phyloP scores from a whole-genome alignment of 2,113 vertebrate genomes.

The Phalacrocorax brasilianus region DNA sequence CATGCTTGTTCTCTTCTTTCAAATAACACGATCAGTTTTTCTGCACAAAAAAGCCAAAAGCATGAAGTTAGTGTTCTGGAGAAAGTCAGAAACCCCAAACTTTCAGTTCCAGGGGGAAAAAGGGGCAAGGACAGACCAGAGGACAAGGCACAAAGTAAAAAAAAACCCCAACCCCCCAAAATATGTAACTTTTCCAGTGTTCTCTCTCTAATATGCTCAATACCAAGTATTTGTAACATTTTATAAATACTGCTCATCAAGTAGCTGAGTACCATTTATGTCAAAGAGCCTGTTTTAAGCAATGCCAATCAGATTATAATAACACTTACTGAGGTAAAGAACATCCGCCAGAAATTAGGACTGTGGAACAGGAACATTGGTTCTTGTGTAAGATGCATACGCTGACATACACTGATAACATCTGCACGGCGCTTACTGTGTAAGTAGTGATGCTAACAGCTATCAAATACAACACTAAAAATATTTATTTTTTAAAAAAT shows the following conservation, averaged over 20 bases:
- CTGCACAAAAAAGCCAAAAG: neutral
- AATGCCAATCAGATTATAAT: neutral
- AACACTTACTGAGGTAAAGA: neutral
- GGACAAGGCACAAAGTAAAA: neutral
- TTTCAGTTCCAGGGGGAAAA: fast-evolving
- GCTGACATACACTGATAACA: neutral
- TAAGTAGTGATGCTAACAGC: neutral
- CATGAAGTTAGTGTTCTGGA: neutral
- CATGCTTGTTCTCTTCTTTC: neutral
- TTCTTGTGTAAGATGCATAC: neutral
- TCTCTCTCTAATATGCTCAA: neutral
- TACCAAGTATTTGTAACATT: neutral
- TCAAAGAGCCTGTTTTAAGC: neutral
- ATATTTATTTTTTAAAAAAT: neutral
- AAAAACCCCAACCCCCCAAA: too few relatives aligned
- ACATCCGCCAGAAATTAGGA: neutral
- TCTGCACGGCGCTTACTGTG: neutral
- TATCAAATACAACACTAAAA: neutral
- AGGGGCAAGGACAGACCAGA: neutral
- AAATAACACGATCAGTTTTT: neutral
- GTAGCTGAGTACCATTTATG: neutral
- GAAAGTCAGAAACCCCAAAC: neutral
- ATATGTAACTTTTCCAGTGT: too few relatives aligned
- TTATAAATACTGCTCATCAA: neutral
- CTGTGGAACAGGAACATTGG: fast-evolving